Base-by-base conservation (phyloP, 2,888 invertebrate genomes). In the Gymnoscelis rufifasciata region DNA sequence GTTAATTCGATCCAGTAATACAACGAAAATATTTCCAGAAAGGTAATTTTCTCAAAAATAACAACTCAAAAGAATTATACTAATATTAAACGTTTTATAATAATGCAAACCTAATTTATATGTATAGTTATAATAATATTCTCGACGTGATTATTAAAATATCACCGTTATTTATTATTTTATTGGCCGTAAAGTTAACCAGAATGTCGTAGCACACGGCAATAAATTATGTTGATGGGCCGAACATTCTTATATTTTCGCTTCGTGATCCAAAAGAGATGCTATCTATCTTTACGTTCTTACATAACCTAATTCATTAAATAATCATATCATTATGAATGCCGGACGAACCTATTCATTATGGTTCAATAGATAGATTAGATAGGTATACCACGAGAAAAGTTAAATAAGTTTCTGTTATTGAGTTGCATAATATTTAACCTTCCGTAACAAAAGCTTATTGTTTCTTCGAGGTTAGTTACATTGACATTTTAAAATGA, bases 301-400 rank as follows among this genome's bases (percentile, higher is more conserved):
- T 57, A 54, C 38, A 31, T 47, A 56, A 58, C 50, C 40, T 46
- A 33, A 43, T 48, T 54, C 43, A 45, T 52, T 47, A 41, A 40
- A 49, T 54, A 54, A 54, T 54, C 51, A 46, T 41, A 43, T 33
- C 38, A 56, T 52, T 52, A 56, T 58, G 53, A 56, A 45, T 39
- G 33, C 36, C 35, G 30, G 43, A 27, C 45, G 48, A 47, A 28
- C 26, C 51, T 38, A 50, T 56, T 54, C 52, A 52, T 52, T 47
- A n/a, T 33, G 6, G 31, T 8, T 33, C 14, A 15, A 33, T 33
- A 14, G 13, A 33, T 12, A 14, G 14, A 13, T 7, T 13, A 30
- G 13, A 13, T 30, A 14, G 14, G 6, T 15, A 33, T 5, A 8
- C n/a, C 1, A 14, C 5, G 1, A 33, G 8, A n/a, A 33, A 33